phyloP scores from a whole-genome alignment of 2,888 invertebrate genomes.

The Baronia brevicornis region DNA sequence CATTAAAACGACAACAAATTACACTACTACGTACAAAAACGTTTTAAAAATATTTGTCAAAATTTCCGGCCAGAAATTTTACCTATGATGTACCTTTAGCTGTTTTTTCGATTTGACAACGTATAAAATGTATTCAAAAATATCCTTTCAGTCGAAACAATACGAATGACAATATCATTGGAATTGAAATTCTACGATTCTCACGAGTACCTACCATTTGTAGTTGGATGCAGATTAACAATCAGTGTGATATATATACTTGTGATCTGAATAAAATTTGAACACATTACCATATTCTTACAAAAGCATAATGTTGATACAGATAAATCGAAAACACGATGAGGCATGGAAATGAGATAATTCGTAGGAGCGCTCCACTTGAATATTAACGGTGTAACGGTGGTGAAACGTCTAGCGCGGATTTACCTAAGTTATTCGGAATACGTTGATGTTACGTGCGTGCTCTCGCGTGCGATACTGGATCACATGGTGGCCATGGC shows the following conservation, averaged over 20 bases:
- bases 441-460: constrained; percentile 51
- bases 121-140: no score
- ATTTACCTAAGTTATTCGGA: constrained; percentile 68
- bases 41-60: no score
- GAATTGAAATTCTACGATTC: constrained; percentile 7
- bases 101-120: no score
- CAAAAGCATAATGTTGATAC: constrained; percentile 22
- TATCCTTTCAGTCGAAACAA: no score
- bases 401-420: constrained; percentile 50
- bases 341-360: constrained; percentile 58
- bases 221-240: constrained; percentile 14
- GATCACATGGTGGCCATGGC: constrained; percentile 22
- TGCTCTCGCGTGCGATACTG: constrained; percentile 36
- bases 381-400: constrained; percentile 65
- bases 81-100: no score
- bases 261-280: constrained; percentile 12
- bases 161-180: constrained; percentile 1
- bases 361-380: constrained; percentile 40
- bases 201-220: constrained; percentile 8
- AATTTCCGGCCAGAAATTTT: no score
- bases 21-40: no score
- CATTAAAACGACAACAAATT: no score
- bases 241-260: constrained; percentile 10
- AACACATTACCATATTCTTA: constrained; percentile 7
- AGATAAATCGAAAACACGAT: constrained; percentile 49